These are phyloP conservation scores for Nylanderia fulva DNA, from an alignment of 1,140 invertebrate species.

Conservation along the genomic window DNA sequence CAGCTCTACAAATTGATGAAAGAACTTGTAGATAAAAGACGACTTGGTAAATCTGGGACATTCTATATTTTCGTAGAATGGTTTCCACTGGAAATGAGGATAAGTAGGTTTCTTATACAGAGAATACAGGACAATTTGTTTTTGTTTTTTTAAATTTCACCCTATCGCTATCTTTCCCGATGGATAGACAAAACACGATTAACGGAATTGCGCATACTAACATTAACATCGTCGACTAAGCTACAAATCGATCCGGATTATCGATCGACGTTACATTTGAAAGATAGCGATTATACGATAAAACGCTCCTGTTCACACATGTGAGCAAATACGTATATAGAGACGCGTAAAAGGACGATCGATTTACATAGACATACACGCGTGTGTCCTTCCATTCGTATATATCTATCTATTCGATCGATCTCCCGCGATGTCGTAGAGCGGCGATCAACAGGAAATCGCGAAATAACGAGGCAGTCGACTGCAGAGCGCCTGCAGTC, in stretches of 20 bases:
- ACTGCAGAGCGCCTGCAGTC: constrained; percentile 57
- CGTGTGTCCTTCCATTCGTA: constrained; percentile 24
- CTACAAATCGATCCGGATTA: constrained; percentile 60
- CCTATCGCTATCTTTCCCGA: neutral
- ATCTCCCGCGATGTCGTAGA: constrained; percentile 43
- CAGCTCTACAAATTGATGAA: neutral
- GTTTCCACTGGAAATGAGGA: neutral
- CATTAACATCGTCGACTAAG: neutral
- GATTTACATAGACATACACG: neutral
- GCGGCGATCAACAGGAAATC: constrained; percentile 58
- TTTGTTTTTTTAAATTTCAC: constrained; percentile 43
- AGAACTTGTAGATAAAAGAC: constrained; percentile 22
- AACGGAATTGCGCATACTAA: constrained; percentile 28
- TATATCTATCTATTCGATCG: constrained; percentile 25
- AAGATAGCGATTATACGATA: neutral
- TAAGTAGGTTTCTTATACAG: neutral
- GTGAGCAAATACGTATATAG: neutral
- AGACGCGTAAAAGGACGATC: neutral
- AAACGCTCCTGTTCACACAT: neutral
- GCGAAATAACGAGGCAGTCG: constrained; percentile 60
- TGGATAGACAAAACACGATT: neutral
- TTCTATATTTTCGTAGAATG: neutral
- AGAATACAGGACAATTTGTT: neutral
- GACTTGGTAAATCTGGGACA: constrained; percentile 1
- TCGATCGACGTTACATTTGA: constrained; percentile 54